These are phyloP conservation scores for Aelia acuminata DNA, from an alignment of 2,888 invertebrate genomes.

Conservation along the genomic window DNA sequence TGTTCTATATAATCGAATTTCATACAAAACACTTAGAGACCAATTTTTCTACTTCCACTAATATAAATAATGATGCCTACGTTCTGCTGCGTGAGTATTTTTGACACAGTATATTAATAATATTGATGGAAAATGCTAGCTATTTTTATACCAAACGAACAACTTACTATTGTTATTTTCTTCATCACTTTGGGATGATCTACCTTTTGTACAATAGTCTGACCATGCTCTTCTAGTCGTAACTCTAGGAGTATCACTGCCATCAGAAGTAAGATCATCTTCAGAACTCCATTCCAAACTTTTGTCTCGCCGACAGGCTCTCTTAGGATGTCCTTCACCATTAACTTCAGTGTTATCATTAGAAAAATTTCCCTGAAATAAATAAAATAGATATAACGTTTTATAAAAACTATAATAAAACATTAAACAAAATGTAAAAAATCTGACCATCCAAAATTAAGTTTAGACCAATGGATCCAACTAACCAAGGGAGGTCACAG, in stretches of 20 bases:
- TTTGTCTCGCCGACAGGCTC: slow-evolving; percentile 61
- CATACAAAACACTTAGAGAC: background rate
- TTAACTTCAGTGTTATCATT: slow-evolving; percentile 44
- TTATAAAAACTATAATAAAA: too few species aligned
- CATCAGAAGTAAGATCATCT: slow-evolving; percentile 67
- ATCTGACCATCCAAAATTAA: too few species aligned
- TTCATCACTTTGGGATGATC: slow-evolving; percentile 76
- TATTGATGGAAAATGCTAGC: background rate
- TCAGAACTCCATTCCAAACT: slow-evolving; percentile 63
- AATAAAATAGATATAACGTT: background rate
- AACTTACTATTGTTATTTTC: slow-evolving; percentile 71
- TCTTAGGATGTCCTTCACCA: slow-evolving; percentile 49
- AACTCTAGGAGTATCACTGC: slow-evolving; percentile 74
- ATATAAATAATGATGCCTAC: background rate
- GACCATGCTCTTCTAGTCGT: slow-evolving; percentile 84
- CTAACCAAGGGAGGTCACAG: too few species aligned
- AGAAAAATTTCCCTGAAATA: slow-evolving; percentile 9
- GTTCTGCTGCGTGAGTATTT: background rate
- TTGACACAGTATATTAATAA: background rate
- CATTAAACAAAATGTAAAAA: too few species aligned
- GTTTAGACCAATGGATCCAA: background rate
- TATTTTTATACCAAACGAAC: background rate
- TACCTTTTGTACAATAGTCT: slow-evolving; percentile 76
- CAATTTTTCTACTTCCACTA: background rate
- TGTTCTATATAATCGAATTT: too few species aligned